These are phyloP conservation scores for Cheilinus undulatus DNA, from an alignment of 2,113 vertebrate species.

Conservation along the genomic window DNA sequence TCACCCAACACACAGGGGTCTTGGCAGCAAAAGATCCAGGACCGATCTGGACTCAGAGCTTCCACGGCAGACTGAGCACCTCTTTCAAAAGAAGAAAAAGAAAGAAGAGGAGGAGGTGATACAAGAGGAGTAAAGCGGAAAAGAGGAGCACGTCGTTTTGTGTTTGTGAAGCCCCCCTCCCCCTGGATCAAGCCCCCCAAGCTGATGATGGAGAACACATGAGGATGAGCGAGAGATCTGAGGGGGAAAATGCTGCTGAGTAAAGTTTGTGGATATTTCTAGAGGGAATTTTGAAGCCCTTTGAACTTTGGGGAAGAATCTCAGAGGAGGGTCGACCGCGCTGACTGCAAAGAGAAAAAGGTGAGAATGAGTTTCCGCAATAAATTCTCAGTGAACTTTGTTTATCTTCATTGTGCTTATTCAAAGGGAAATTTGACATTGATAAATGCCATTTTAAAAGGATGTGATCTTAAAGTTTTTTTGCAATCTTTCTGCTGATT, in stretches of 20 bases:
- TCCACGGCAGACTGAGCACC: slow-evolving; percentile 35
- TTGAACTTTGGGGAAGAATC: slow-evolving; percentile 38
- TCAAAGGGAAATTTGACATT: not conserved
- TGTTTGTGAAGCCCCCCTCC: not conserved
- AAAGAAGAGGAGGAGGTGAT: not conserved
- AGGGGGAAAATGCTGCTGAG: slow-evolving; percentile 51
- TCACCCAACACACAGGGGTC: slow-evolving; percentile 7
- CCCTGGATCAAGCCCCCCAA: no score
- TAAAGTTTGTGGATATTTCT: slow-evolving; percentile 75
- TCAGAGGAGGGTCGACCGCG: slow-evolving; percentile 15
- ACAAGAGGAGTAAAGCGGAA: slow-evolving; percentile 5
- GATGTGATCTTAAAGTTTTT: not conserved
- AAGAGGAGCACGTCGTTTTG: slow-evolving; percentile 27
- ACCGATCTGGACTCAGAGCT: slow-evolving; percentile 42
- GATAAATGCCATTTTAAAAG: no score
- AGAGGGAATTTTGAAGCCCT: slow-evolving; percentile 33
- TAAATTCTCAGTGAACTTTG: not conserved
- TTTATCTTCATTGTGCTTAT: not conserved
- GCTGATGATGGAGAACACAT: slow-evolving; percentile 65
- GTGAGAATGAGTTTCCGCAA: slow-evolving; percentile 43
- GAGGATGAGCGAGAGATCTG: slow-evolving; percentile 21
- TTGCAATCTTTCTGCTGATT: not conserved
- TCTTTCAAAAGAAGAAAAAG: slow-evolving; percentile 2
- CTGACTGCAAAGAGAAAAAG: slow-evolving; percentile 25
- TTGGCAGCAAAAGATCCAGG: slow-evolving; percentile 30